These are phyloP conservation scores for Choloepus didactylus DNA, from an alignment of 2,797 vertebrate genomes.

Conservation along the genomic window DNA sequence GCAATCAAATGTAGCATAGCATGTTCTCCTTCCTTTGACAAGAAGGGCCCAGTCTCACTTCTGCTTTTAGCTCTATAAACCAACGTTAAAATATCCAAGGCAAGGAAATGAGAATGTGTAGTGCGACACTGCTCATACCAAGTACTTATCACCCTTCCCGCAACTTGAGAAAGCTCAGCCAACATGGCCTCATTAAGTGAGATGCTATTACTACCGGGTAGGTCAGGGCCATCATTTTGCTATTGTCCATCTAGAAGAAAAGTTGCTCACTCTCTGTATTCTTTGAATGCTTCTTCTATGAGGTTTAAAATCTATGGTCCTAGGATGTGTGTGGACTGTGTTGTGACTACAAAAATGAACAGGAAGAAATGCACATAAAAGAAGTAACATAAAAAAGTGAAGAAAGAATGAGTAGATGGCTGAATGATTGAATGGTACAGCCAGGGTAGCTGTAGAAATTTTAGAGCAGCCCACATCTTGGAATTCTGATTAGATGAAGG, in stretches of 20 bases:
- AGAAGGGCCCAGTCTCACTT: background rate
- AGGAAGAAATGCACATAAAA: background rate
- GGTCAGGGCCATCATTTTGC: background rate
- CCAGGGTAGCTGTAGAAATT: background rate
- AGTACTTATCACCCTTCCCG: fast-evolving
- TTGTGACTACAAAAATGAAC: background rate
- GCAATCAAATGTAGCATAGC: background rate
- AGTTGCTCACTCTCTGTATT: fast-evolving
- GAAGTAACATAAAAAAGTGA: background rate
- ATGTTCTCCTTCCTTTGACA: background rate
- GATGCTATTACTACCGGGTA: background rate
- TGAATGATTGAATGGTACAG: background rate
- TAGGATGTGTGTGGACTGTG: background rate
- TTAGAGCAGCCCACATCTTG: background rate
- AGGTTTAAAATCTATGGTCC: background rate
- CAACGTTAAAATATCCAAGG: background rate
- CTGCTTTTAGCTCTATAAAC: background rate
- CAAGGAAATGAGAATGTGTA: background rate
- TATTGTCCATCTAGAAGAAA: background rate
- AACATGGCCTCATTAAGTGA: fast-evolving
- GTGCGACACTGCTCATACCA: fast-evolving
- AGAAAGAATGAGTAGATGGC: background rate
- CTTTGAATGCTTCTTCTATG: background rate
- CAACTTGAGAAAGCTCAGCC: fast-evolving
- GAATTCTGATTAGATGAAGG: background rate